Evolutionary conservation across 2,888 invertebrate genomes (phyloP).

Genomic region (Epinotia brunnichana): DNA sequence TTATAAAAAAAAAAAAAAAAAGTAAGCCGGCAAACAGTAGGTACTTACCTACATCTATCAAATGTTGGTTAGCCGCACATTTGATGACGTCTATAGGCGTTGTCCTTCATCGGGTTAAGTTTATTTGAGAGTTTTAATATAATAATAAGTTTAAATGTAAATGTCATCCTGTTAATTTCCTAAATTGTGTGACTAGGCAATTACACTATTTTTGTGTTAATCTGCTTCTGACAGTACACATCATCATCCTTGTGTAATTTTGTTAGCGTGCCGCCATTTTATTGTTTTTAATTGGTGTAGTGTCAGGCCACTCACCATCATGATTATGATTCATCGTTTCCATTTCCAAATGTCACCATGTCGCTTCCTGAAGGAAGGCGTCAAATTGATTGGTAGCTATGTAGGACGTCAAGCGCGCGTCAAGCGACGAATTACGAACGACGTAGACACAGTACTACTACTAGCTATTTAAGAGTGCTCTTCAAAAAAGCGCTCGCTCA

Average conservation of each 20-base stretch:
- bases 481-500: no score
- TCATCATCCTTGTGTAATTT: constrained; percentile 5
- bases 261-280: not conserved
- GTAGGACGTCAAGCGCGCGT: not conserved
- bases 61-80: no score
- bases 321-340: not conserved
- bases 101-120: no score
- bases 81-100: no score
- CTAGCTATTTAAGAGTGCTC: not conserved
- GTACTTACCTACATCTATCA: no score
- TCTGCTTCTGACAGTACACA: constrained; percentile 4
- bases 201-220: constrained; percentile 7
- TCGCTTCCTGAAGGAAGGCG: not conserved
- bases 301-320: constrained; percentile 1
- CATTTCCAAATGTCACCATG: not conserved
- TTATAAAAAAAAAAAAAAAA: no score
- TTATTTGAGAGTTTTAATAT: no score
- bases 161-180: not conserved
- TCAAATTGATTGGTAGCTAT: not conserved
- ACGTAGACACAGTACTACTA: no score
- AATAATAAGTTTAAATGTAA: no score
- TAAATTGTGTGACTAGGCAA: not conserved
- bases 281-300: constrained; percentile 40
- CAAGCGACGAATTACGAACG: not conserved
- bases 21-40: no score